Conservation (phyloP, 1,140 invertebrate genomes). For the Tetraneura akinire region DNA sequence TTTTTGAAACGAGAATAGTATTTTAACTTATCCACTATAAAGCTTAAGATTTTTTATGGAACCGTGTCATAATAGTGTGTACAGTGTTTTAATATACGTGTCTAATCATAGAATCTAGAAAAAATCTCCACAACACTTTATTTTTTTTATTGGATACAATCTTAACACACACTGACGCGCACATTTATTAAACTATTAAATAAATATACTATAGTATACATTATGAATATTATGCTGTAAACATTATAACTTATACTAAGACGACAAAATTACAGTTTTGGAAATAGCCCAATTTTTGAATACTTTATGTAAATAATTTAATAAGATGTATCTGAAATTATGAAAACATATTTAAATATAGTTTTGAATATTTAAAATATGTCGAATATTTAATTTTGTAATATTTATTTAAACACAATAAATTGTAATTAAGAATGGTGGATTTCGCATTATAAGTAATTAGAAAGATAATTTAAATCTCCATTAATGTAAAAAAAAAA, state of each 20-base stretch:
- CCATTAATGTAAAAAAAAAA: too few relatives aligned
- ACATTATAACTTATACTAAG: neutral
- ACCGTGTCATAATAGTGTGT: neutral
- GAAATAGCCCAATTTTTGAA: conserved; percentile 16
- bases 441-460: too few relatives aligned
- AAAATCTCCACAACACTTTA: neutral
- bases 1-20: conserved; percentile 22
- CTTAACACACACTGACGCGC: neutral
- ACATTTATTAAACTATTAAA: neutral
- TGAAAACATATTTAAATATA: too few relatives aligned
- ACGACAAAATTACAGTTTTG: neutral
- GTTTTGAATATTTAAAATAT: neutral
- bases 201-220: neutral
- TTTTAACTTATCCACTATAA: neutral
- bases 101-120: conserved; percentile 45
- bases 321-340: neutral
- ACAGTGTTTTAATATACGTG: conserved; percentile 16
- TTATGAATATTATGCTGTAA: neutral
- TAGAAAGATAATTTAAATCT: too few relatives aligned
- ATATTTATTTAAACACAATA: too few relatives aligned
- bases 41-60: conserved; percentile 6
- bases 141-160: conserved; percentile 20
- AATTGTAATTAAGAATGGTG: too few relatives aligned
- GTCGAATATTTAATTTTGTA: neutral
- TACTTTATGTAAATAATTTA: neutral